Evolutionary conservation across 2,888 invertebrate species (phyloP).

Genomic region (Zygaena filipendulae): DNA sequence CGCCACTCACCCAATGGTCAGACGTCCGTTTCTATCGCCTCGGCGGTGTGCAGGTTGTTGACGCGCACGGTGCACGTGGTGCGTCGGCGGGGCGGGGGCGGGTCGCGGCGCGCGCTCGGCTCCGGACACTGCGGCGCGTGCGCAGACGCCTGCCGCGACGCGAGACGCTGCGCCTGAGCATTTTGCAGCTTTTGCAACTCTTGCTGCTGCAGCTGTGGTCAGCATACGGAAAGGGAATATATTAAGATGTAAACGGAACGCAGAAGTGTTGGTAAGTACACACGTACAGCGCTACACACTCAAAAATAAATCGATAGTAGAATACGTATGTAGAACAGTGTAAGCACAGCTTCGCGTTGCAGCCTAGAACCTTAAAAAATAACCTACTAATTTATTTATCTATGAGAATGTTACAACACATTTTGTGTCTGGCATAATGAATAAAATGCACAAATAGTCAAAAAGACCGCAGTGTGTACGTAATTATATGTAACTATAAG

Average conservation of each 20-base stretch:
- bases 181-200: conserved; percentile 41
- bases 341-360: too few relatives aligned
- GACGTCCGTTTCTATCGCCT: conserved; percentile 95
- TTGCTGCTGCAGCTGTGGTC: conserved; percentile 36
- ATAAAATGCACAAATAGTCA: too few relatives aligned
- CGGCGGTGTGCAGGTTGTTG: conserved; percentile 71
- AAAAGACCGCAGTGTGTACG: too few relatives aligned
- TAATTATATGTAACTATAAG: too few relatives aligned
- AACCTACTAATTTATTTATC: too few relatives aligned
- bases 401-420: too few relatives aligned
- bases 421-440: too few relatives aligned
- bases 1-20: conserved; percentile 82
- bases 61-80: conserved; percentile 52
- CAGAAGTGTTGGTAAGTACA: conserved; percentile 1
- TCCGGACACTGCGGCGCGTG: conserved; percentile 1
- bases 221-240: not conserved
- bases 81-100: conserved; percentile 29
- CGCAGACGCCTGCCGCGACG: conserved; percentile 5
- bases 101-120: conserved; percentile 26
- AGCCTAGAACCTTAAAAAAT: too few relatives aligned
- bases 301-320: too few relatives aligned
- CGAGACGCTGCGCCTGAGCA: conserved; percentile 5
- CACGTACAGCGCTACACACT: too few relatives aligned
- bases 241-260: not conserved
- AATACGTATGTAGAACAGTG: too few relatives aligned